Conservation (phyloP, 2,888 invertebrate species). For the Lasius fuliginosus region DNA sequence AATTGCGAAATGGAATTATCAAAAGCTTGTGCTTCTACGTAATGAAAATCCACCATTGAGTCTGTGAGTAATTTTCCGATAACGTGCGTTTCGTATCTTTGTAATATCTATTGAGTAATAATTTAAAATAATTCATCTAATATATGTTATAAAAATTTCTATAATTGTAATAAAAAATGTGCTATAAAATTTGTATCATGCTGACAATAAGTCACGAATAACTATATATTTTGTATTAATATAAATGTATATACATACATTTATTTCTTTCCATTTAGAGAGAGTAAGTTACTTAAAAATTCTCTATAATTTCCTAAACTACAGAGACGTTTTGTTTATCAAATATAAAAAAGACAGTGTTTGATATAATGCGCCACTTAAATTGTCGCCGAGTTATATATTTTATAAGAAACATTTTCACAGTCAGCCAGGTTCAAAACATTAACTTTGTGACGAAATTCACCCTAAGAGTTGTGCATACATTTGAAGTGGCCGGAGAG, state of each 20-base stretch:
- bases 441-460: slow-evolving; percentile 68
- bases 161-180: neutral
- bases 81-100: slow-evolving; percentile 21
- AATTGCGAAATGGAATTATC: slow-evolving; percentile 44
- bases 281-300: neutral
- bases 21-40: slow-evolving; percentile 40
- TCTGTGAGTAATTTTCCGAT: slow-evolving; percentile 40
- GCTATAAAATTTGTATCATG: slow-evolving; percentile 10
- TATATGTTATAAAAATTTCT: slow-evolving; percentile 14
- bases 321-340: neutral
- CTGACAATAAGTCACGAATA: neutral
- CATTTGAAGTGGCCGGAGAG: slow-evolving; percentile 5
- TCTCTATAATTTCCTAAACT: neutral
- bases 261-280: neutral
- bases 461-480: slow-evolving; percentile 55
- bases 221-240: neutral
- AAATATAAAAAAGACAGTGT: neutral
- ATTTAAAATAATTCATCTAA: slow-evolving; percentile 25
- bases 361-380: slow-evolving; percentile 59
- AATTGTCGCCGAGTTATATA: slow-evolving; percentile 65
- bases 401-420: slow-evolving; percentile 61
- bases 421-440: slow-evolving; percentile 60
- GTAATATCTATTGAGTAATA: slow-evolving; percentile 8
- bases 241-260: neutral
- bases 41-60: slow-evolving; percentile 49